Percentiles rank a stretch among this genome's conserved stretches.
phyloP scores from a whole-genome alignment of 2,113 vertebrate species.

The Carlito syrichta region DNA sequence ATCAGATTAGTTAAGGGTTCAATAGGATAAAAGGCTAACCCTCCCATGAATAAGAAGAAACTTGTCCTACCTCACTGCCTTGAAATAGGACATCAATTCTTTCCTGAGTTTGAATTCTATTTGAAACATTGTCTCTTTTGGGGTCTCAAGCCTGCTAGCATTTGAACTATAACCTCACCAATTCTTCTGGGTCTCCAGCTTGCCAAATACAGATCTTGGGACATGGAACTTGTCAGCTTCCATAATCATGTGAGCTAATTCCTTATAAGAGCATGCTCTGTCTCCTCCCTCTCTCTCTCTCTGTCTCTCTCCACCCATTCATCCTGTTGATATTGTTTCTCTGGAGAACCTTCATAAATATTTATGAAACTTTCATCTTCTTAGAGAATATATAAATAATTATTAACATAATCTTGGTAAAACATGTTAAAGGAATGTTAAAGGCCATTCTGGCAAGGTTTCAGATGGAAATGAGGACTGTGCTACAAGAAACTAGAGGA shows the following conservation, averaged over 20 bases:
- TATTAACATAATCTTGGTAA: neutral
- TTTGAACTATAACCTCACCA: neutral
- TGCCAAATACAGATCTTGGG: neutral
- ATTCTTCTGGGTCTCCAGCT: neutral
- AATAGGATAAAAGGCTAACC: neutral
- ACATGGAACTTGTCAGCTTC: neutral
- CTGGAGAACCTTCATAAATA: neutral
- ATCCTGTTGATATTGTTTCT: neutral
- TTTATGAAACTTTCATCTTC: neutral
- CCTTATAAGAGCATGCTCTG: neutral
- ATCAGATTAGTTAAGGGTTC: neutral
- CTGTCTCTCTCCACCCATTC: neutral
- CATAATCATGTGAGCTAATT: neutral
- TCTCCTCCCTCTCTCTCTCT: neutral
- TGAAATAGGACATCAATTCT: neutral
- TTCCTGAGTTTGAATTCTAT: neutral
- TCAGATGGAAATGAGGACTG: neutral
- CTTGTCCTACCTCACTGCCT: neutral
- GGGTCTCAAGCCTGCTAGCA: neutral
- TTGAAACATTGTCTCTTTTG: neutral
- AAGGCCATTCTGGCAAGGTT: neutral
- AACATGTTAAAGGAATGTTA: neutral
- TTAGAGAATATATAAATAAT: neutral
- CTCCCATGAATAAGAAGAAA: neutral
- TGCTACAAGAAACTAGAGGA: neutral